Evolutionary conservation across 2,797 vertebrate species (phyloP), one percentile per base, ranked within the genome.

Genomic region (Peromyscus nudipes): DNA sequence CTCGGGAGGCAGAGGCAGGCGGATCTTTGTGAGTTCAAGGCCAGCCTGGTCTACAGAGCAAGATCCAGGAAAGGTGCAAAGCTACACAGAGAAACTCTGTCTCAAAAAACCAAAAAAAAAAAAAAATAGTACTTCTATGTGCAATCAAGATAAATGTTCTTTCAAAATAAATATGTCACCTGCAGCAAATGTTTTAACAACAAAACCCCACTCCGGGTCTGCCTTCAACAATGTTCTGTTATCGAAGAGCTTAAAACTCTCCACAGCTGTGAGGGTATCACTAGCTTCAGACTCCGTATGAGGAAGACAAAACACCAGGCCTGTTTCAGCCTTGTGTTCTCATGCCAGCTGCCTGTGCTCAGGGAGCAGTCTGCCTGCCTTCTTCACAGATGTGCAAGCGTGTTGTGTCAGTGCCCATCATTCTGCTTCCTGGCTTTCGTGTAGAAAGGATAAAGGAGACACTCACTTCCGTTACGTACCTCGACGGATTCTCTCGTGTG

Each of bases 81-180:
- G n/a, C n/a, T n/a, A n/a, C n/a, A n/a, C n/a, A n/a, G n/a, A n/a
- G n/a, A n/a, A n/a, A n/a, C n/a, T n/a, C n/a, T n/a, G n/a, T n/a
- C n/a, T n/a, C n/a, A n/a, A n/a, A n/a, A n/a, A n/a, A n/a, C n/a
- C n/a, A n/a, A n/a, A n/a, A n/a, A n/a, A n/a, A n/a, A n/a, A n/a
- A n/a, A 86, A 43, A 62, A 65, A 81, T 57, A 31, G 6, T 77
- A 16, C 29, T 91, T 92, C 92, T 96, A 8, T 13, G 77, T 73
- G n/a, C n/a, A 73, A 73, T 73, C 49, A 57, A 23, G 10, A 91
- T 62, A 82, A 77, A 73, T 34, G 43, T 21, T 62, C 67, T 76
- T 94, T 29, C 46, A 95, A 23, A 93, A 89, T 75, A 86, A 75
- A 86, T 29, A 1, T 69, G 19, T 91, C 31, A 91, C 57, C 17